Base-by-base conservation (phyloP, 2,888 invertebrate species). In the Cerceris ruficornis region DNA sequence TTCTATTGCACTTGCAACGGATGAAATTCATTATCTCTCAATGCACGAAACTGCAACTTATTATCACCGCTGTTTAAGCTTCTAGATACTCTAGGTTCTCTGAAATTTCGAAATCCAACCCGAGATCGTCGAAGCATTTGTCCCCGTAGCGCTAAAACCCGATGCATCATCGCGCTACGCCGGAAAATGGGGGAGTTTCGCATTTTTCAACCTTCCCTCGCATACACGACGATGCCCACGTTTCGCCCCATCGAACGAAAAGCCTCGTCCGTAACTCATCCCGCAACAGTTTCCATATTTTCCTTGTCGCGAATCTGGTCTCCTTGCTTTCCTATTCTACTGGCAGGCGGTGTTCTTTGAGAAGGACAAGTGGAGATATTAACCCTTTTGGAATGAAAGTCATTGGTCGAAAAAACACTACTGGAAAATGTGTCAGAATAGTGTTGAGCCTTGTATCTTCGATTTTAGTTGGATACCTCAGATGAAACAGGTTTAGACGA, bases 181-280 rank as follows among this genome's bases (percentile, higher is more conserved):
- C 28, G 59, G 28, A 41, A 60, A 62, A 68, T 43, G 17, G 17
- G 43, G 54, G 61, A 73, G 55, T 61, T 28, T 14, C 61, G 49
- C 69, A 73, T 73, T 73, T 73, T 73, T 73, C 73, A 73, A 59
- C 13, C 46, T 41, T 41, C 39, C 46, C 46, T 46, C 46, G 46
- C 46, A 8, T 50, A 41, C 42, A 42, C 50, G 28, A 14, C 66
- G 50, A 67, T 58, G 28, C 55, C 49, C 28, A 28, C 13, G 58
- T 54, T 72, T 43, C 15, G 43, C 13, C 49, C 68, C 61, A 49
- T 69, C 49, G 49, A 55, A 69, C 55, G 61, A 57, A 73, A 73
- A 73, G 69, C 73, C 57, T 43, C 55, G 46, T n/a, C 28, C 55
- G 69, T 73, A 61, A 73, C 61, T 73, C 73, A 73, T 73, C 61